Percentiles rank a stretch among this genome's conserved stretches.
Evolutionary conservation across 2,888 invertebrate genomes (phyloP).

Genomic region (Isotomurus palustris): DNA sequence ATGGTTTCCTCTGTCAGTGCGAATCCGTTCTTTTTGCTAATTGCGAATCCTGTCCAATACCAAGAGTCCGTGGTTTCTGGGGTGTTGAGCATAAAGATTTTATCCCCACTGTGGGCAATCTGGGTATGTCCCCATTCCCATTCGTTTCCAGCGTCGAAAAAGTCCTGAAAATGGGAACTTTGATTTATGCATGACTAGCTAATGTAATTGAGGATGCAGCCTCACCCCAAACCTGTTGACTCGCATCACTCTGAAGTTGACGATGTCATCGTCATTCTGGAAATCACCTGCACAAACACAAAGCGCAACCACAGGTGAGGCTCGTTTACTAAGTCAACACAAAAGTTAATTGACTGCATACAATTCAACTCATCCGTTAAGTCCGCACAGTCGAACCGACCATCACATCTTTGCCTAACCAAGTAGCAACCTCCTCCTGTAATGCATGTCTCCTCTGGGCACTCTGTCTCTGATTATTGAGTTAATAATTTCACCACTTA

Average conservation of each 20-base stretch:
- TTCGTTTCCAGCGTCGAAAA: constrained; percentile 51
- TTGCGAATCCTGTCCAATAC: constrained; percentile 55
- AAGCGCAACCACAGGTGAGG: not conserved
- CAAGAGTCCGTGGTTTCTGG: constrained; percentile 53
- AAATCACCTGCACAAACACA: constrained; percentile 46
- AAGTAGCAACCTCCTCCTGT: constrained; percentile 50
- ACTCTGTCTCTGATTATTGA: constrained; percentile 11
- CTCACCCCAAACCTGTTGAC: constrained; percentile 42
- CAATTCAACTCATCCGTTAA: constrained; percentile 52
- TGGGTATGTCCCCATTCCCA: constrained; percentile 51
- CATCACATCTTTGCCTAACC: constrained; percentile 52
- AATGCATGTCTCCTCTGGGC: constrained; percentile 49
- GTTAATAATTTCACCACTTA: not conserved
- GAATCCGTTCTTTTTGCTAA: constrained; percentile 55
- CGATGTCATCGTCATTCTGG: constrained; percentile 43
- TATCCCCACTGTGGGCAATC: constrained; percentile 50
- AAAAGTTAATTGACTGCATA: constrained; percentile 38
- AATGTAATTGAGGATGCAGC: not conserved
- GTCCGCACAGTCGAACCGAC: constrained; percentile 51
- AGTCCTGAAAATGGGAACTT: constrained; percentile 47
- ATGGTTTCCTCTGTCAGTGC: constrained; percentile 53
- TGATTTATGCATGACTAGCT: constrained; percentile 11
- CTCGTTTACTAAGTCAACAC: not conserved
- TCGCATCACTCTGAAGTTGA: constrained; percentile 47
- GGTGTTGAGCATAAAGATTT: constrained; percentile 49